A percentile compares a stretch with the other conserved stretches of the same genome.
phyloP scores from a whole-genome alignment of 2,113 vertebrate genomes.

The Fulmarus glacialis region DNA sequence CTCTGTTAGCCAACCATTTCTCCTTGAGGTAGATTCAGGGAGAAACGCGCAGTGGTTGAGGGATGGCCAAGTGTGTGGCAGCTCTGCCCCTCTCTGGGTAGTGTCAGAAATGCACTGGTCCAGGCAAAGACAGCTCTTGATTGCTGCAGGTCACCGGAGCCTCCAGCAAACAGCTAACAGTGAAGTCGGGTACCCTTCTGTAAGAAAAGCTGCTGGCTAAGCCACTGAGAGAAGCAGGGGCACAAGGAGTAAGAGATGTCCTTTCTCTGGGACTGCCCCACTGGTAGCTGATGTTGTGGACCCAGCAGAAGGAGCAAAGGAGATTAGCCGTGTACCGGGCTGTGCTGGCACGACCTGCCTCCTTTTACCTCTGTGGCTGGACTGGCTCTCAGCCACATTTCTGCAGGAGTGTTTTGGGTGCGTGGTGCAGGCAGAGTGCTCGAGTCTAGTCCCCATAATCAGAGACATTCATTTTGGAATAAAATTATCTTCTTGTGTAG shows the following conservation, averaged over 20 bases:
- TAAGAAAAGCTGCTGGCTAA: background rate
- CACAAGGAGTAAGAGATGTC: background rate
- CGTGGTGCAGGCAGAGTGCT: fast-evolving
- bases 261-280: background rate
- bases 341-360: fast-evolving
- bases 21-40: background rate
- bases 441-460: background rate
- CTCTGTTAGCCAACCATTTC: background rate
- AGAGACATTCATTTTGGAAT: background rate
- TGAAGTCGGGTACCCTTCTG: no score
- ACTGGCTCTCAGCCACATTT: background rate
- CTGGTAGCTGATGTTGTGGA: fast-evolving
- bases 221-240: fast-evolving
- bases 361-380: background rate
- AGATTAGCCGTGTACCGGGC: fast-evolving
- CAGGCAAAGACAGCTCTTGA: background rate
- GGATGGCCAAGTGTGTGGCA: fast-evolving
- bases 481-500: background rate
- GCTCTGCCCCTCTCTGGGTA: background rate
- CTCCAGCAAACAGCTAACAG: background rate
- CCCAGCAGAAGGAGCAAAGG: background rate
- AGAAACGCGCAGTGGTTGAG: background rate
- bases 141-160: background rate
- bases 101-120: background rate
- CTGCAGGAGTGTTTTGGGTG: background rate